phyloP scores from a whole-genome alignment of 2,797 vertebrate species.

The Poecilia picta region DNA sequence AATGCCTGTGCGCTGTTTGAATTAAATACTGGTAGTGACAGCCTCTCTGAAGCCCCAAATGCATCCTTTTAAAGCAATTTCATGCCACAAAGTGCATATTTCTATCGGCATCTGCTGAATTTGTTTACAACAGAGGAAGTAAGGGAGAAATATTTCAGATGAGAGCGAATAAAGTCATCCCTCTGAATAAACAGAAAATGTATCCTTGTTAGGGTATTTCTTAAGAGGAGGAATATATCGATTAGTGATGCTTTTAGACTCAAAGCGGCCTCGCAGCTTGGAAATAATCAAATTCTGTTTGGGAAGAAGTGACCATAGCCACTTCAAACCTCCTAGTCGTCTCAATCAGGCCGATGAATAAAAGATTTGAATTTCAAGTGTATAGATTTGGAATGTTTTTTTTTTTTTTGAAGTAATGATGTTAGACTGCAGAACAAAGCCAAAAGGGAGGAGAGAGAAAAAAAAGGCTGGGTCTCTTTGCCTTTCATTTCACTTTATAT shows the following conservation, averaged over 20 bases:
- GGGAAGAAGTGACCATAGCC: conserved; percentile 60
- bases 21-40: background rate
- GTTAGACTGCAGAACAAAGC: conserved; percentile 36
- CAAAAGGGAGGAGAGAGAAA: conserved; percentile 5
- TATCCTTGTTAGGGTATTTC: background rate
- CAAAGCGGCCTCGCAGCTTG: conserved; percentile 47
- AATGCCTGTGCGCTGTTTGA: background rate
- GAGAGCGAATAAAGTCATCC: conserved; percentile 1
- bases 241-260: conserved; percentile 44
- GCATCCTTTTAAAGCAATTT: background rate
- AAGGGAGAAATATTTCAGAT: background rate
- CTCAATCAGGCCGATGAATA: conserved; percentile 69
- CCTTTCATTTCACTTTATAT: conserved; percentile 26
- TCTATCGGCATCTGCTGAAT: background rate
- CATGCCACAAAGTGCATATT: background rate
- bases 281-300: conserved; percentile 59
- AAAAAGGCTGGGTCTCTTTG: conserved; percentile 22
- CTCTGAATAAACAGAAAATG: background rate
- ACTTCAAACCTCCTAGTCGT: conserved; percentile 61
- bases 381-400: conserved; percentile 50
- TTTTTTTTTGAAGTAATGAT: conserved; percentile 17
- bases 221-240: conserved; percentile 20
- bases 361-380: conserved; percentile 67
- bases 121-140: background rate
- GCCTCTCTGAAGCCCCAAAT: background rate